These are phyloP conservation scores for Colletes latitarsis DNA, from an alignment of 1,140 invertebrate genomes.

Conservation along the genomic window DNA sequence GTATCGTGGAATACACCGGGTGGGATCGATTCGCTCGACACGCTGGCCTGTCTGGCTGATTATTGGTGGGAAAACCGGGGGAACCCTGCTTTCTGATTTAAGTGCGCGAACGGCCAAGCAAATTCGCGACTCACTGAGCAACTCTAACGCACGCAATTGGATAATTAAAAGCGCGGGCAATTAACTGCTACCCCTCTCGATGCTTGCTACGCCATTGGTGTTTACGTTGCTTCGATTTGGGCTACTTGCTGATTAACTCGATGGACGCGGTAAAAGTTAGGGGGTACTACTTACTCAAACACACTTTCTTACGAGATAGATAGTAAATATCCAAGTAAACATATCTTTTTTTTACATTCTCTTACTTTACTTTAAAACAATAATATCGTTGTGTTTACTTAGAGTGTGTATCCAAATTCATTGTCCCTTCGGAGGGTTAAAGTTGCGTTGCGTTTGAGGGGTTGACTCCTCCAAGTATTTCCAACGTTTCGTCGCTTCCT, in stretches of 20 bases:
- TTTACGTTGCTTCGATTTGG: background rate
- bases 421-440: too few species aligned
- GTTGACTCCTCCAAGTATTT: too few species aligned
- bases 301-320: too few species aligned
- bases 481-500: background rate
- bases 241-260: background rate
- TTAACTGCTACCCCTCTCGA: background rate
- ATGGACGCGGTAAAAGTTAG: too few species aligned
- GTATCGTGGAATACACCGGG: conserved; percentile 42
- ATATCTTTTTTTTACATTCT: too few species aligned
- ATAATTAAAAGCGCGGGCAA: conserved; percentile 1
- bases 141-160: background rate
- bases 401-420: too few species aligned
- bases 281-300: too few species aligned
- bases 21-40: conserved; percentile 44
- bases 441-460: too few species aligned
- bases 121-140: conserved; percentile 19
- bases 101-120: background rate
- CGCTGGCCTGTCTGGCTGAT: background rate
- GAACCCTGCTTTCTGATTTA: conserved; percentile 14
- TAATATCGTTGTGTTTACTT: too few species aligned
- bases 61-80: conserved; percentile 14
- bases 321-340: too few species aligned
- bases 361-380: too few species aligned
- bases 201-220: background rate